phyloP scores from a whole-genome alignment of 2,113 vertebrate species.

The Rhodinocichla rosea region DNA sequence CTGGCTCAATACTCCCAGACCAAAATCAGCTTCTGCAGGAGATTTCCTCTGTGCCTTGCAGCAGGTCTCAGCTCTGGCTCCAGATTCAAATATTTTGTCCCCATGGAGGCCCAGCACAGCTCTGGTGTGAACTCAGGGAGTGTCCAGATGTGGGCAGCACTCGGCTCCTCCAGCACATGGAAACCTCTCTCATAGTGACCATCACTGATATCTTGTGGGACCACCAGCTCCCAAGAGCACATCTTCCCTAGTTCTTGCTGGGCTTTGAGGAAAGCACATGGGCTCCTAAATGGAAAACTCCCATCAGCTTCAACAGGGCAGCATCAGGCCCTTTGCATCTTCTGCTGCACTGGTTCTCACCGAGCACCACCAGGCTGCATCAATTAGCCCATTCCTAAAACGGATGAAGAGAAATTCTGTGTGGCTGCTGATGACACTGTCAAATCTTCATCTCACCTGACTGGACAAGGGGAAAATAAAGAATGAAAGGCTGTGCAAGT shows the following conservation, averaged over 20 bases:
- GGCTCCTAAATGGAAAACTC: not conserved
- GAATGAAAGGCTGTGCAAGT: not conserved
- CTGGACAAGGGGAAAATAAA: fast-evolving
- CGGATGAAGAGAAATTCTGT: fast-evolving
- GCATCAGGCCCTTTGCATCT: not conserved
- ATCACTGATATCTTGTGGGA: too few species aligned
- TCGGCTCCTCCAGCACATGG: not conserved
- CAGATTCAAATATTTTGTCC: not conserved
- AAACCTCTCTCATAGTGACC: not conserved
- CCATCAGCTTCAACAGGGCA: not conserved
- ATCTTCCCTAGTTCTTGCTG: not conserved
- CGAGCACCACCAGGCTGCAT: not conserved
- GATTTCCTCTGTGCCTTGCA: fast-evolving
- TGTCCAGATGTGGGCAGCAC: not conserved
- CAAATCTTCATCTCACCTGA: not conserved
- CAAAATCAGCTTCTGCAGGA: not conserved
- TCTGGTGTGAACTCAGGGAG: not conserved
- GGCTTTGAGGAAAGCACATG: not conserved
- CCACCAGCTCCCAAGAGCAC: not conserved
- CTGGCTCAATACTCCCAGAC: not conserved
- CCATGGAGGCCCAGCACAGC: not conserved
- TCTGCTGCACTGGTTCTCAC: not conserved
- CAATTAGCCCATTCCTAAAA: not conserved
- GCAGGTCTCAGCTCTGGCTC: not conserved
- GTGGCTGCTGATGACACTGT: not conserved